Base-by-base conservation (phyloP, 2,113 vertebrate genomes). In the Pardalotus punctatus region DNA sequence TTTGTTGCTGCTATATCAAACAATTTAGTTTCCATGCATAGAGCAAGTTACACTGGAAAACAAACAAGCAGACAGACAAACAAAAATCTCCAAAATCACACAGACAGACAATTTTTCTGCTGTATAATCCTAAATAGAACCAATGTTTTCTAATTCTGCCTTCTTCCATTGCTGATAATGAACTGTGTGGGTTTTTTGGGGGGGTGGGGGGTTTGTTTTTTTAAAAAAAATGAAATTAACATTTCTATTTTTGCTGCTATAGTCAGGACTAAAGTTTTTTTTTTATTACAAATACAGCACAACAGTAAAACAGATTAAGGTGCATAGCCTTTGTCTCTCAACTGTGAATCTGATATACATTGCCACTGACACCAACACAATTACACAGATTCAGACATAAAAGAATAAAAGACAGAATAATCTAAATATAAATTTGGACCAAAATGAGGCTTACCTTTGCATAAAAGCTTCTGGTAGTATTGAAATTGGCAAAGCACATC, bases 401-500 rank as follows among this genome's bases (percentile, higher is more conserved):
- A 83, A 60, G 47, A 77, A 90, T 35, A 86, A 86, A 87, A 69
- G 54, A 60, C 18, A 78, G 56, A 72, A 93, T 77, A 90, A 86
- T 69, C 53, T 81, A 86, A 91, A 87, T 54, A 88, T 47, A 83
- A 71, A 76, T 86, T 62, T 91, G 35, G 31, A 81, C 22, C 3
- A 71, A 78, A 91, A 38, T 53, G 56, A 88, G 56, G 21, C 40
- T 88, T 77, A 77, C 62, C 51, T 94, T 93, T 27, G 29, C 28
- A 73, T 86, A 90, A 93, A 93, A 74, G 42, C 60, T 74, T 88
- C 43, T 88, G 31, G 43, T 93, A 93, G 71, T 64, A 60, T 21
- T 77, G 56, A 19, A 21, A 45, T 23, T 88, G 65, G 28, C 47
- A 93, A 91, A 73, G 76, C 25, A 86, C 51, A 71, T 77, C 47